Percentiles rank a stretch among this genome's conserved stretches.
Conservation (phyloP, 2,888 invertebrate genomes). For the Netelia virgata region DNA sequence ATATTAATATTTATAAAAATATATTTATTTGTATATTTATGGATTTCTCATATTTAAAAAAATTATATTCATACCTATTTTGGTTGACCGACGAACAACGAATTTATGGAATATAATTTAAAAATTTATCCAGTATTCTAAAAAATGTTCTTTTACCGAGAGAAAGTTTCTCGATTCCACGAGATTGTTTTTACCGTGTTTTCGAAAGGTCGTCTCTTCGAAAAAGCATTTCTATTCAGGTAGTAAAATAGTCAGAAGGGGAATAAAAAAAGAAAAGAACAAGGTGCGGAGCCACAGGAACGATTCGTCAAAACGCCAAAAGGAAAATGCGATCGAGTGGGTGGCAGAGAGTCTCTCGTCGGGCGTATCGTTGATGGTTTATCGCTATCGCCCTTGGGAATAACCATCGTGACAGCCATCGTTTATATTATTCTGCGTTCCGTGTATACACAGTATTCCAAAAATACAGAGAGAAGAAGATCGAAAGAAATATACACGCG, state of each 20-base stretch:
- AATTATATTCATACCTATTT: too few relatives aligned
- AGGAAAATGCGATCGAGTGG: constrained; percentile 43
- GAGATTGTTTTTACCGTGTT: not conserved
- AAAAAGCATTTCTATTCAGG: constrained; percentile 8
- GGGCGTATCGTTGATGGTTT: constrained; percentile 45
- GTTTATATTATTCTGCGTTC: constrained; percentile 42
- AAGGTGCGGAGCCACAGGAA: not conserved
- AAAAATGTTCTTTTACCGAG: not conserved
- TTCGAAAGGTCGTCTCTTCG: constrained; percentile 3
- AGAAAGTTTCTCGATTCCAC: not conserved
- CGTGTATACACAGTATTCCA: constrained; percentile 16
- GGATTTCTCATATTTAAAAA: too few relatives aligned
- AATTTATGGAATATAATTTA: too few relatives aligned
- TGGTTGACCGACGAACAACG: too few relatives aligned
- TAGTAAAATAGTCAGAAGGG: constrained; percentile 12
- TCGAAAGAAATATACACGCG: constrained; percentile 32
- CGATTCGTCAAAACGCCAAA: constrained; percentile 44
- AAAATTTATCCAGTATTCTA: too few relatives aligned
- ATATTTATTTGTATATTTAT: too few relatives aligned
- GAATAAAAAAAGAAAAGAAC: constrained; percentile 13
- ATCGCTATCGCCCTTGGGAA: constrained; percentile 43
- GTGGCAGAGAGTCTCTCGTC: constrained; percentile 11
- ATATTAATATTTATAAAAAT: too few relatives aligned
- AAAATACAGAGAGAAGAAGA: constrained; percentile 41
- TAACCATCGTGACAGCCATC: constrained; percentile 28